phyloP scores from a whole-genome alignment of 1,140 invertebrate species.

The Platyura marginata region DNA sequence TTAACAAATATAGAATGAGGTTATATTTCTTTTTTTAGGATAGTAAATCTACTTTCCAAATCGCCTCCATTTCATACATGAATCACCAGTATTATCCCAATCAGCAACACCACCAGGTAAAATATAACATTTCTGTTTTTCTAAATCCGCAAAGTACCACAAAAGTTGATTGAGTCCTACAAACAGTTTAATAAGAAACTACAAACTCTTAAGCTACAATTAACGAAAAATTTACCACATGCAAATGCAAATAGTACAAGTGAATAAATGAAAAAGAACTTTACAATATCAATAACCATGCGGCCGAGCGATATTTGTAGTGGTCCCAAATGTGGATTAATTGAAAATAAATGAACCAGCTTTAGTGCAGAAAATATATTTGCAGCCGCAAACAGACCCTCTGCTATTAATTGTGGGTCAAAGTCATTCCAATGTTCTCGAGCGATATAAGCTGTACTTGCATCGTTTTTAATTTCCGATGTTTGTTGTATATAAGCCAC shows the following conservation, averaged over 20 bases:
- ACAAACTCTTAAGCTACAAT: slow-evolving; percentile 11
- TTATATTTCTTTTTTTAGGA: too few relatives aligned
- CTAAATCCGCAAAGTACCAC: slow-evolving; percentile 77
- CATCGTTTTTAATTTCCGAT: slow-evolving; percentile 41
- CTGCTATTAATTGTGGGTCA: slow-evolving; percentile 85
- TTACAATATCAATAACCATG: slow-evolving; percentile 77
- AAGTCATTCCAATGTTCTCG: slow-evolving; percentile 81
- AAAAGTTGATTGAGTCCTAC: slow-evolving; percentile 67
- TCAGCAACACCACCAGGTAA: slow-evolving; percentile 36
- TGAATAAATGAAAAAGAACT: slow-evolving; percentile 74
- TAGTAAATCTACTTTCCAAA: slow-evolving; percentile 45
- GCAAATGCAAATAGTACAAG: slow-evolving; percentile 70
- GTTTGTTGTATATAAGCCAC: slow-evolving; percentile 60
- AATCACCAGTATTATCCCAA: slow-evolving; percentile 42
- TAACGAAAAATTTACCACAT: slow-evolving; percentile 34
- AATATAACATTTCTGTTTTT: slow-evolving; percentile 54
- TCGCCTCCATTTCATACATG: slow-evolving; percentile 61
- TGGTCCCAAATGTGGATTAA: slow-evolving; percentile 78
- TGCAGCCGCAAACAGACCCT: slow-evolving; percentile 85
- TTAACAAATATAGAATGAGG: slow-evolving; percentile 26
- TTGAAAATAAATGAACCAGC: slow-evolving; percentile 76
- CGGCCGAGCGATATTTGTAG: slow-evolving; percentile 65
- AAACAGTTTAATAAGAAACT: too few relatives aligned
- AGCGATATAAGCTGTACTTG: slow-evolving; percentile 47
- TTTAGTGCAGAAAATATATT: slow-evolving; percentile 77